Evolutionary conservation across 2,113 vertebrate genomes (phyloP), one percentile per base, ranked within the genome.

Genomic region (Callocephalon fimbriatum): DNA sequence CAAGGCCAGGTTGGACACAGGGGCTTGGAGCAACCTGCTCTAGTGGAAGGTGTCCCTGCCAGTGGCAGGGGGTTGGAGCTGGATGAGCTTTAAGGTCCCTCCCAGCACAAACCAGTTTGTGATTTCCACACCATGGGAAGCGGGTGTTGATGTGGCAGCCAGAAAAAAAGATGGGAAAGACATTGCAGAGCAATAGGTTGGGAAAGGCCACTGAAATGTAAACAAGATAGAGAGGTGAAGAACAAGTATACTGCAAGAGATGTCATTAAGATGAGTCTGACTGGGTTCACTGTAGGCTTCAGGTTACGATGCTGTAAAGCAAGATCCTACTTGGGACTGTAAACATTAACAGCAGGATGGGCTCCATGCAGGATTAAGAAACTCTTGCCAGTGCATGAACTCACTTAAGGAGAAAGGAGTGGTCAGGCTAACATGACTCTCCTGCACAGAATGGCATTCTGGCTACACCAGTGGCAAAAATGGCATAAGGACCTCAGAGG

Each of bases 271-370:
- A 26, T 8, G 5, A 40, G 4, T 31, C 18, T 31, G 74, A 12
- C 29, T 8, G 12, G 14, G 21, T 11, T 84, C 70, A 10, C 6
- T 1, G 18, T 7, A 26, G 44, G 8, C 29, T 31, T 5, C 5
- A 22, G 53, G 40, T 21, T 44, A 6, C 0, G 0, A 32, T 5
- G 40, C 29, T 50, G 44, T 2, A 26, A 47, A 53, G 44, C 1
- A 1, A 35, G n/a, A 78, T 35, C 5, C 10, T 25, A 9, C 61
- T 23, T 37, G 7, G 65, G 50, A 15, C 26, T 58, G 37, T 3
- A n/a, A 63, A 16, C 6, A 8, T 1, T 1, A 1, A 32, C 0
- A 0, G 50, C 38, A 83, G 48, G 38, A 63, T 8, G 25, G 32
- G 27, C 19, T 58, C 47, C 56, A 18, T 27, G 10, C 51, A 87